Base-by-base conservation (phyloP, 2,888 invertebrate genomes). In the Carabus problematicus region DNA sequence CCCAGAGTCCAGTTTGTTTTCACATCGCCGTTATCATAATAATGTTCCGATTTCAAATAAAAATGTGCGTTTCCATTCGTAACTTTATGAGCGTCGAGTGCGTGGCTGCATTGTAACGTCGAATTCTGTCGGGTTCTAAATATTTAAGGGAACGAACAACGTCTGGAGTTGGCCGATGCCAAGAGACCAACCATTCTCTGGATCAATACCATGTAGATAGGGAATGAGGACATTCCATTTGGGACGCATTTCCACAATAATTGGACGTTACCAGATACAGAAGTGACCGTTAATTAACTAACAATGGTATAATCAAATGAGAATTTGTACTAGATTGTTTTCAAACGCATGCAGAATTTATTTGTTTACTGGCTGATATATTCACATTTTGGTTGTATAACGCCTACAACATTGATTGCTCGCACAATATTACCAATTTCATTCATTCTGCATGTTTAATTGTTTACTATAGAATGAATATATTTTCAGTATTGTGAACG, bases 31-130 rank as follows among this genome's bases (percentile, higher is more conserved):
- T 64, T 64, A 56, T 56, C 45, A 64, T 64, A 39, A 64, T 43
- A 64, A 64, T 56, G 56, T 42, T 40, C 56, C 56, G 43, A 64
- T 64, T 64, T 64, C 43, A 64, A 64, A 64, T 64, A 64, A 64
- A 64, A 64, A 42, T 55, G 54, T 12, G 7, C 59, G 47, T 52
- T 19, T 61, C 45, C 19, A 43, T 18, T 61, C 45, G 11, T 42
- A 16, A 59, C 42, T 40, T 40, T 39, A 41, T 29, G 18, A 40
- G 62, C 12, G 49, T 63, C 29, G 19, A 8, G 29, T 29, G 40
- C n/a, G 54, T 54, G 18, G 54, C 7, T 54, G 19, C n/a, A 18
- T 39, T 9, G 29, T 56, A 29, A 29, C 12, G 18, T 29, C 29
- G 14, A 39, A 56, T 56, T 18, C 56, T 40, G 56, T 56, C 4